A percentile compares a stretch with the other conserved stretches of the same genome.
These are phyloP conservation scores for Aramus guarauna DNA, from an alignment of 2,113 vertebrate species.

Conservation along the genomic window DNA sequence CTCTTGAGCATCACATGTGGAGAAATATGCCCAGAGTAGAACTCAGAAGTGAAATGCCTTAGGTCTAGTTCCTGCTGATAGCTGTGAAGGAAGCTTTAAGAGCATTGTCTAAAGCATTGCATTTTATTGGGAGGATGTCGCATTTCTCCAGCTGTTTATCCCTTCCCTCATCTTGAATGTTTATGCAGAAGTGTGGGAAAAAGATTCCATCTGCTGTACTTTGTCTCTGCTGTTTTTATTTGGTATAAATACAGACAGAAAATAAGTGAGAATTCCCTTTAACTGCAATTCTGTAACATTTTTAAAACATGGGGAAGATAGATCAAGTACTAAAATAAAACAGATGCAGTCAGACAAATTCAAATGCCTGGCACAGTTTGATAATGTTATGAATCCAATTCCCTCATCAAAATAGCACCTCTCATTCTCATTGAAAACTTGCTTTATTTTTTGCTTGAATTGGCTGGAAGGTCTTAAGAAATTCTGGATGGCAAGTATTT, in stretches of 20 bases:
- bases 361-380: neutral
- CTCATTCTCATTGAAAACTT: neutral
- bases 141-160: neutral
- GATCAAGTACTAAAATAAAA: neutral
- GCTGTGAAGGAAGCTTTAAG: neutral
- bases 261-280: neutral
- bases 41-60: neutral
- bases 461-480: neutral
- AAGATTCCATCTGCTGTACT: constrained; percentile 2
- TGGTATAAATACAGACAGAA: neutral
- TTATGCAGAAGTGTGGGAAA: neutral
- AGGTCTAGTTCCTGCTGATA: neutral
- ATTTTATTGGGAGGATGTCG: neutral
- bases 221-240: constrained; percentile 24
- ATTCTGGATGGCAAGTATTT: neutral
- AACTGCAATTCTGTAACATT: neutral
- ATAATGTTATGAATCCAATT: neutral
- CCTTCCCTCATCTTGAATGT: neutral
- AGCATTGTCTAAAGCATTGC: neutral
- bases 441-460: neutral
- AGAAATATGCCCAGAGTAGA: neutral
- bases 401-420: neutral
- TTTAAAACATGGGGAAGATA: neutral
- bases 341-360: neutral
- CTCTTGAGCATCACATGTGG: neutral